Conservation (phyloP, 2,888 invertebrate genomes). For the Mimumesa dahlbomi region DNA sequence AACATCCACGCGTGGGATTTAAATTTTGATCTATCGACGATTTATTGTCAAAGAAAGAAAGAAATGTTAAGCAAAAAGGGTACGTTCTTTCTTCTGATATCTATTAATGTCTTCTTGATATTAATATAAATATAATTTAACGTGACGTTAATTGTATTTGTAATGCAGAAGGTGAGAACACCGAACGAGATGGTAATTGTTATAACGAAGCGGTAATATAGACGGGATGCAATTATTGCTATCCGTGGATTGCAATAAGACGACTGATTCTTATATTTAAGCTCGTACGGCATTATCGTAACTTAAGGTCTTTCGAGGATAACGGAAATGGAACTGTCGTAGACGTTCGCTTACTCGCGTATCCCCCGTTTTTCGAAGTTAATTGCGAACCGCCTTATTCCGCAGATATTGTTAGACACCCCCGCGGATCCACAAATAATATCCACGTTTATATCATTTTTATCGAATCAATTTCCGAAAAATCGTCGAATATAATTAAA, state of each 20-base stretch:
- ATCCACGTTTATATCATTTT: too few species aligned
- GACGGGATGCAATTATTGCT: slow-evolving; percentile 49
- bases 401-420: slow-evolving; percentile 41
- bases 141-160: too few species aligned
- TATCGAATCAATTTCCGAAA: too few species aligned
- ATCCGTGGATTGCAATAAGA: slow-evolving; percentile 54
- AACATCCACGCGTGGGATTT: too few species aligned
- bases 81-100: too few species aligned
- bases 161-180: too few species aligned
- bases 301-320: slow-evolving; percentile 59
- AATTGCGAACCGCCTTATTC: slow-evolving; percentile 48
- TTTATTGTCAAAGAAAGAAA: too few species aligned
- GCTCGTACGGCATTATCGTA: slow-evolving; percentile 56
- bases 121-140: too few species aligned
- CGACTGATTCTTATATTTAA: slow-evolving; percentile 59
- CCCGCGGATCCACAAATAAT: slow-evolving; percentile 14
- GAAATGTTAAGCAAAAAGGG: too few species aligned
- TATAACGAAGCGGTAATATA: not conserved
- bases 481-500: too few species aligned
- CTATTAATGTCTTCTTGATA: too few species aligned
- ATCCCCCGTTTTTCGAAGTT: slow-evolving; percentile 37
- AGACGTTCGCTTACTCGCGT: slow-evolving; percentile 42
- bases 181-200: not conserved
- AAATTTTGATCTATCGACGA: too few species aligned
- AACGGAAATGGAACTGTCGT: slow-evolving; percentile 64